Evolutionary conservation across 2,888 invertebrate genomes (phyloP).

Genomic region (Acrobasis suavella): DNA sequence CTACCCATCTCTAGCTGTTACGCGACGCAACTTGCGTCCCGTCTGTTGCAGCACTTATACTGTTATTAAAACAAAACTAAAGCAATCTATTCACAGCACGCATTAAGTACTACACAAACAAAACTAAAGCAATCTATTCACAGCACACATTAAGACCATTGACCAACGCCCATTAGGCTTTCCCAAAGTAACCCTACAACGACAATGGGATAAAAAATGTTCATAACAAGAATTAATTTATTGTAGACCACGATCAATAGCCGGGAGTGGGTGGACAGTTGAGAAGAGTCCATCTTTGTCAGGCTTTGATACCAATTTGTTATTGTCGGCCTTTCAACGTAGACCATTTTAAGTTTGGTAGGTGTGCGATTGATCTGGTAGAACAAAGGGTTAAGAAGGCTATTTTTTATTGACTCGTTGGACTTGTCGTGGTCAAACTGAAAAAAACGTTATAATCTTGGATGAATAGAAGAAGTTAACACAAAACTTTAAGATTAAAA

Average conservation of each 20-base stretch:
- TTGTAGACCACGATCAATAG: constrained; percentile 78
- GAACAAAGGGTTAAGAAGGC: constrained; percentile 32
- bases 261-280: constrained; percentile 80
- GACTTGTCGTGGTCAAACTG: not conserved
- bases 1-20: too few relatives aligned
- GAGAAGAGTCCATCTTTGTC: constrained; percentile 81
- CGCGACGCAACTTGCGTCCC: too few relatives aligned
- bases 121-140: constrained; percentile 8
- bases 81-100: too few relatives aligned
- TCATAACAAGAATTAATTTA: constrained; percentile 81
- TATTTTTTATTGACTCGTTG: constrained; percentile 36
- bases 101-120: too few relatives aligned
- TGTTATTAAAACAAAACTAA: too few relatives aligned
- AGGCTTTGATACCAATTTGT: constrained; percentile 81
- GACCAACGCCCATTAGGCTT: constrained; percentile 73
- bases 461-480: too few relatives aligned
- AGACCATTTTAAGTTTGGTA: constrained; percentile 76
- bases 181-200: constrained; percentile 66
- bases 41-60: too few relatives aligned
- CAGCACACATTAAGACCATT: constrained; percentile 44
- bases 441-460: too few relatives aligned
- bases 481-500: too few relatives aligned
- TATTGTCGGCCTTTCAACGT: constrained; percentile 77
- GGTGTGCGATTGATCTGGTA: constrained; percentile 53
- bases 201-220: constrained; percentile 77